A percentile compares a stretch with the other conserved stretches of the same genome.
These are phyloP conservation scores for Marcusenius ussheri DNA, from an alignment of 2,113 vertebrate genomes.

Conservation along the genomic window DNA sequence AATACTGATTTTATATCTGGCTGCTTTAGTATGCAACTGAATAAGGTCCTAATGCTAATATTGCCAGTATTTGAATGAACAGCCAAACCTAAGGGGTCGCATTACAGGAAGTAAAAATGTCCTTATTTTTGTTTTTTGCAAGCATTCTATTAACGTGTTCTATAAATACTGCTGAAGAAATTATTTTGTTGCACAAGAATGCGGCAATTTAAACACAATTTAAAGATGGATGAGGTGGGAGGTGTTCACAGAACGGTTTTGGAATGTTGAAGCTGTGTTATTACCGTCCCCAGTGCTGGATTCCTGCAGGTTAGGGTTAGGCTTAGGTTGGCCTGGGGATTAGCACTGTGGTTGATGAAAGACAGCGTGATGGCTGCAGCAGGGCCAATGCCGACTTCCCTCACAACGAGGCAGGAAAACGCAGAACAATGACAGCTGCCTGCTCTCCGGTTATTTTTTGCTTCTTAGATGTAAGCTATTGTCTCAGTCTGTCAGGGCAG, in stretches of 20 bases:
- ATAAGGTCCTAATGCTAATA: background rate
- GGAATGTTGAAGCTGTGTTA: background rate
- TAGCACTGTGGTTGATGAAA: background rate
- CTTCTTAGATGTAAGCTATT: background rate
- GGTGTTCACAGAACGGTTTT: background rate
- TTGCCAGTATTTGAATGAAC: background rate
- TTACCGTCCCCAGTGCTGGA: background rate
- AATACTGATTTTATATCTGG: background rate
- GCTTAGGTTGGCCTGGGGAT: background rate
- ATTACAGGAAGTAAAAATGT: background rate
- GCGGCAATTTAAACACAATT: background rate
- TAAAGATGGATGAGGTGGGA: background rate
- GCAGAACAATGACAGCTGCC: conserved; percentile 3
- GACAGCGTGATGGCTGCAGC: background rate
- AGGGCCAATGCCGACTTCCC: background rate
- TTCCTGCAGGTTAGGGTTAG: background rate
- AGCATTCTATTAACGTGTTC: background rate
- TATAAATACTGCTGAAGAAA: background rate
- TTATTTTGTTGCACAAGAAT: background rate
- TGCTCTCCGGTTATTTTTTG: background rate
- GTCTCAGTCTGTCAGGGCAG: background rate
- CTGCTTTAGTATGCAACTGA: background rate
- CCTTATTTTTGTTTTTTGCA: background rate
- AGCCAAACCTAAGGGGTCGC: background rate
- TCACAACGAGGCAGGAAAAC: background rate